phyloP scores from a whole-genome alignment of 2,113 vertebrate genomes.

The Brachyhypopomus gauderio region DNA sequence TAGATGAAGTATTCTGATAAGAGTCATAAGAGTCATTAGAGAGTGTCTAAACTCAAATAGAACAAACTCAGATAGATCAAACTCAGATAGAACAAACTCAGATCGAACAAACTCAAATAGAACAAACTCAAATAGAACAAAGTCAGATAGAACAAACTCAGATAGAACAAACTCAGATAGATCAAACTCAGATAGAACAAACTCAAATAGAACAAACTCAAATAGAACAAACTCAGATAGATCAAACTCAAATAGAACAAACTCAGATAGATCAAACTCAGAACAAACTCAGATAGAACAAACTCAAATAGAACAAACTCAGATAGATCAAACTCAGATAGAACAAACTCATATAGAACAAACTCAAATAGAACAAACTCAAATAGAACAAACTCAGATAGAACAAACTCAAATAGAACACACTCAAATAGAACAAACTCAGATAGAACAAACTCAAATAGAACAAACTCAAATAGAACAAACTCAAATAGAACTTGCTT shows the following conservation, averaged over 20 bases:
- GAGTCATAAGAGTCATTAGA: conserved; percentile 31
- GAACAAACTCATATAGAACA: conserved; percentile 24
- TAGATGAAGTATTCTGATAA: conserved; percentile 37
- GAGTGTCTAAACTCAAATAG: conserved; percentile 35
- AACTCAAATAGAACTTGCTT: too few species aligned
- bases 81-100: conserved; percentile 13
- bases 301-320: conserved; percentile 14
- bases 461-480: conserved; percentile 20
- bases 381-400: not conserved
- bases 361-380: conserved; percentile 6
- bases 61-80: too few species aligned
- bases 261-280: too few species aligned
- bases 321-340: too few species aligned
- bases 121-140: conserved; percentile 20
- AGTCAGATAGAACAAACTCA: conserved; percentile 9
- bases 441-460: not conserved
- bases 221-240: not conserved
- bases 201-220: conserved; percentile 10
- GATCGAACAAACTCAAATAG: not conserved
- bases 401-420: conserved; percentile 20
- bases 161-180: not conserved
- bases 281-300: too few species aligned
- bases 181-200: conserved; percentile 20
- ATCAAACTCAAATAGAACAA: conserved; percentile 20
- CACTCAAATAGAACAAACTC: conserved; percentile 1